Evolutionary conservation across 2,888 invertebrate species (phyloP), one percentile per base, ranked within the genome.

Genomic region (Phymatocera aterrima): DNA sequence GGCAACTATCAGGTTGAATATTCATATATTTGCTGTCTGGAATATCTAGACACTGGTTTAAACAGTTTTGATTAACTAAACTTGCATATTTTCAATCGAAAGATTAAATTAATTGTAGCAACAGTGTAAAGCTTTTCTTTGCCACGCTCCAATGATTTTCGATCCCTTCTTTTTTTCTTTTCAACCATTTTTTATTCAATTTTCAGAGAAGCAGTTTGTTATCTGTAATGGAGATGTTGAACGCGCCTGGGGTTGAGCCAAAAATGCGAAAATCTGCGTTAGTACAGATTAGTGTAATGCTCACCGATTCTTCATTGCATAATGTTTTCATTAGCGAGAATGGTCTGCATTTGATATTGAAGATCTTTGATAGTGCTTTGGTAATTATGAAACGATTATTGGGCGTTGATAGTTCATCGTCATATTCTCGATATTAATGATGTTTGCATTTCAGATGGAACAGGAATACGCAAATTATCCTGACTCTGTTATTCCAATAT

Each of bases 221-320:
- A 2, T 86, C 89, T 5, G 87, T 89, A 1, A 80, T 90, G 3
- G 88, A 89, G 78, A 86, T 90, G 85, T 79, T 90, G 18, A 85
- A 83, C 12, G 85, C 87, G 3, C 81, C 92, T 0, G 87, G 90
- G 0, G 85, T 94, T 15, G 95, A 95, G 83, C 94, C 95, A 0
- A 93, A 93, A n/a, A 91, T 95, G 77, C 92, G 94, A 5, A 92
- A 94, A 83, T 94, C 94, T 68, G 94, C 94, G 43, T 89, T 95
- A 78, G 93, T 94, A 79, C 95, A 95, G 89, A 89, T 95, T 24
- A 93, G 94, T 31, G 94, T 94, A 0, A 93, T 95, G 92, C 88
- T 94, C 86, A 92, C 94, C 12, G 94, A 95, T 84, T 91, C 91
- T 54, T 92, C 93, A 24, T 85, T 94, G 46, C 95, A 95, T 83